phyloP scores from a whole-genome alignment of 37 sponge, comb jelly and placozoan genomes.

The Hormiphora californensis region DNA sequence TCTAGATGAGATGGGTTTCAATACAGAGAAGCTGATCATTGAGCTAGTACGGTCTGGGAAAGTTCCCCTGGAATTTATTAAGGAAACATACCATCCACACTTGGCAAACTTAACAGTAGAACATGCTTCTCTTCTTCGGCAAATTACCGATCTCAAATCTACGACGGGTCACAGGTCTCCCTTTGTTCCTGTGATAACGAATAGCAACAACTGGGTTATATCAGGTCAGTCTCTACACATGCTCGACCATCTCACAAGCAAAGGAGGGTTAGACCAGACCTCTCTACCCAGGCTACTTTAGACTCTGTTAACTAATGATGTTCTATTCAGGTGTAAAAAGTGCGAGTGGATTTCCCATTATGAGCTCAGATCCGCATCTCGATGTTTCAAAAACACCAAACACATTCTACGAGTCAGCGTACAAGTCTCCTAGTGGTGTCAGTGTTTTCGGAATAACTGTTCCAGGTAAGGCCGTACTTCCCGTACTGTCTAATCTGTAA shows the following conservation, averaged over 20 bases:
- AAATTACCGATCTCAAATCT: constrained; percentile 39
- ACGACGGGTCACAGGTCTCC: constrained; percentile 17
- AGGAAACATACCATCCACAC: constrained; percentile 18
- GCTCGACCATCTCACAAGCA: too few relatives aligned
- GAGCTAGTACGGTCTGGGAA: background rate
- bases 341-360: constrained; percentile 27
- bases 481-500: background rate
- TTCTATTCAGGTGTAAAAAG: constrained; percentile 26
- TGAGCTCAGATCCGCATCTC: constrained; percentile 40
- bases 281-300: too few relatives aligned
- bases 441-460: constrained; percentile 32
- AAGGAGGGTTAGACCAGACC: too few relatives aligned
- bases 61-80: background rate
- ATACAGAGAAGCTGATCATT: background rate
- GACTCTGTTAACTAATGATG: too few relatives aligned
- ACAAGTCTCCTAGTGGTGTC: background rate
- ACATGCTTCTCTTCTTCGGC: background rate
- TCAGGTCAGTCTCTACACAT: constrained; percentile 2
- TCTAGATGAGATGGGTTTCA: constrained; percentile 16
- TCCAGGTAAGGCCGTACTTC: background rate
- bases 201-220: constrained; percentile 53
- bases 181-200: background rate
- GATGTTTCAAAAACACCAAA: constrained; percentile 32
- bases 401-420: constrained; percentile 20
- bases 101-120: background rate